Base-by-base conservation (phyloP, 2,113 vertebrate species). In the Marcusenius ussheri region DNA sequence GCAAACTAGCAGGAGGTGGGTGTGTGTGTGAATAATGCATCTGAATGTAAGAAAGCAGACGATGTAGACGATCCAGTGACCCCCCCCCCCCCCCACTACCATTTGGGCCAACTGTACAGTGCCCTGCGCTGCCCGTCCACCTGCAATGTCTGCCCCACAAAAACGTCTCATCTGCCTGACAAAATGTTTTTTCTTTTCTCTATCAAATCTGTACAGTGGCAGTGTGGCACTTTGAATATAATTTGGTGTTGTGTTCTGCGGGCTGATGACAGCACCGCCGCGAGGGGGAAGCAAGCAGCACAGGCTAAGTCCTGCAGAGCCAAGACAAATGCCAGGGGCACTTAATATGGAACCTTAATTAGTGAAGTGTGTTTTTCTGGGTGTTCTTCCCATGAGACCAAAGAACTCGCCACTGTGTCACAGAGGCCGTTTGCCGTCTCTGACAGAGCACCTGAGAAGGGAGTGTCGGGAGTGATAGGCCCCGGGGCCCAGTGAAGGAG, bases 171-270 rank as follows among this genome's bases (percentile, higher is more conserved):
- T 58, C 90, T 19, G 31, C 62, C 91, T 92, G 91, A 83, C 83
- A 51, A 89, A 89, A 66, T 45, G 83, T 27, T 87, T 83, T 90
- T 66, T 91, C 8, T 85, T 49, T 27, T 86, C 91, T 94, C 93
- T 90, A 88, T 70, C 24, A 70, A 66, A n/a, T 90, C 91, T 91
- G 86, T 89, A 91, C 93, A 93, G 91, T 93, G 92, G 93, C 91
- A 92, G 85, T 92, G 91, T 90, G 70, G 58, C 89, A 85, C 51
- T 91, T 91, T 92, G 62, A 87, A 39, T 51, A 85, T 80, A 88
- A 83, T 89, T 77, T 88, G 24, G 70, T 92, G 92, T 88, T 88
- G 91, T 66, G 88, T 89, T 91, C 88, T 90, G 89, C 51, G 85
- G 88, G 92, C 90, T 93, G 91, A 91, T 92, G 91, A 92, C 91